phyloP scores from a whole-genome alignment of 1,140 invertebrate species.

The Phthorimaea operculella region DNA sequence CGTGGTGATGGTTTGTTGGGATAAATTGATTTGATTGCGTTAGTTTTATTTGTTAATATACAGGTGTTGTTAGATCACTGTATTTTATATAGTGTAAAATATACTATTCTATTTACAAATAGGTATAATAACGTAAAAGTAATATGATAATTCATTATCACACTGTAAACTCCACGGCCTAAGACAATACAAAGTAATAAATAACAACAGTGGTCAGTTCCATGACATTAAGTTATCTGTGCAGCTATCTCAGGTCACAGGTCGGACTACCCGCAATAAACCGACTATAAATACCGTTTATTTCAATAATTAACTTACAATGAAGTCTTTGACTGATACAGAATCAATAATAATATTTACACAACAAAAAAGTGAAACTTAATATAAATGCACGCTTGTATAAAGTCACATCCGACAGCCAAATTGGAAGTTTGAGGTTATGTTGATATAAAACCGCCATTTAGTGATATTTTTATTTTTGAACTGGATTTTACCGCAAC shows the following conservation, averaged over 20 bases:
- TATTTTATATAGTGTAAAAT: too few species aligned
- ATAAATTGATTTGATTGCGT: too few species aligned
- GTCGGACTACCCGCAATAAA: slow-evolving; percentile 30
- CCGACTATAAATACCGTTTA: slow-evolving; percentile 60
- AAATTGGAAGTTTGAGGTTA: not conserved
- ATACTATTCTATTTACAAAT: too few species aligned
- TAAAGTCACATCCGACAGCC: slow-evolving; percentile 45
- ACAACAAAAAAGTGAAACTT: slow-evolving; percentile 46
- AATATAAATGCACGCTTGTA: slow-evolving; percentile 23
- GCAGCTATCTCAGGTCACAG: not conserved
- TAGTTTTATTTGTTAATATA: too few species aligned
- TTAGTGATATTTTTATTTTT: slow-evolving; percentile 45
- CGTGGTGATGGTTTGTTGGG: slow-evolving; percentile 20
- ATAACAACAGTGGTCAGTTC: slow-evolving; percentile 55
- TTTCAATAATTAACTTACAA: slow-evolving; percentile 58
- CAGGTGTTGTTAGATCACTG: too few species aligned
- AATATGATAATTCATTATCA: slow-evolving; percentile 12
- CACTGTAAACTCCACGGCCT: slow-evolving; percentile 19
- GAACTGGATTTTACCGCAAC: slow-evolving; percentile 47
- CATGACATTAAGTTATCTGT: slow-evolving; percentile 39
- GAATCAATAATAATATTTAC: slow-evolving; percentile 33
- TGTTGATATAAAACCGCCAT: slow-evolving; percentile 14
- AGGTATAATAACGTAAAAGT: not conserved
- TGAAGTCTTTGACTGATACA: slow-evolving; percentile 59
- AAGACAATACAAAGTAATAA: slow-evolving; percentile 35